Evolutionary conservation across 1,140 invertebrate genomes (phyloP).

Genomic region (Homalodisca vitripennis): DNA sequence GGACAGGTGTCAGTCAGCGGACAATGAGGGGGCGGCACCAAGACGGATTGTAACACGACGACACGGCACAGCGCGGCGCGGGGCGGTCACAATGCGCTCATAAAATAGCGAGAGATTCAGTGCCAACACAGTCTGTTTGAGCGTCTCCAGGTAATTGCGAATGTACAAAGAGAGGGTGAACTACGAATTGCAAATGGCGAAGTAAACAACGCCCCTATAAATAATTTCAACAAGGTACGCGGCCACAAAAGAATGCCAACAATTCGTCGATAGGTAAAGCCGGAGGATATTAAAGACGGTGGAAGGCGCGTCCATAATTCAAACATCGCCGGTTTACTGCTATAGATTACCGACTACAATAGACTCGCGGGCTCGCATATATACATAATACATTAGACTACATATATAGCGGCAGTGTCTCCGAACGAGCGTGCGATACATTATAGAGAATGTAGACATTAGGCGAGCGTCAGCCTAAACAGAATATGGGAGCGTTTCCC

Average conservation of each 20-base stretch:
- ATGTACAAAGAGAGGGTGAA: conserved; percentile 10
- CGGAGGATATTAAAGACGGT: not conserved
- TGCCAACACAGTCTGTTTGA: no score
- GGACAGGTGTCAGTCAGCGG: not conserved
- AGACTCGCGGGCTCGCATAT: not conserved
- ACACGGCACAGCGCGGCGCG: not conserved
- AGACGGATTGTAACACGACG: not conserved
- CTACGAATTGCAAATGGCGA: conserved; percentile 7
- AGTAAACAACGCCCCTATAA: not conserved
- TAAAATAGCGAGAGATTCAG: no score
- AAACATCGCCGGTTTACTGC: not conserved
- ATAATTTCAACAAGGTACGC: conserved; percentile 8
- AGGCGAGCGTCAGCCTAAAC: conserved; percentile 5
- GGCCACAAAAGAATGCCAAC: not conserved
- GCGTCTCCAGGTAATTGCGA: not conserved
- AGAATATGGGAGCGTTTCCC: conserved; percentile 18
- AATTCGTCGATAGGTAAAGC: not conserved
- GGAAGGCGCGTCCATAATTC: conserved; percentile 12
- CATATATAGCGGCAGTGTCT: conserved; percentile 20
- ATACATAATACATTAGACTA: conserved; percentile 28
- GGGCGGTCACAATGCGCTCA: not conserved
- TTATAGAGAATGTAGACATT: conserved; percentile 29
- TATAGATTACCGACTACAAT: conserved; percentile 12
- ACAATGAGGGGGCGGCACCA: not conserved
- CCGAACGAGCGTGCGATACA: conserved; percentile 20